A percentile compares a stretch with the other conserved stretches of the same genome.
phyloP scores from a whole-genome alignment of 2,888 invertebrate species.

The Octodonta nipae region DNA sequence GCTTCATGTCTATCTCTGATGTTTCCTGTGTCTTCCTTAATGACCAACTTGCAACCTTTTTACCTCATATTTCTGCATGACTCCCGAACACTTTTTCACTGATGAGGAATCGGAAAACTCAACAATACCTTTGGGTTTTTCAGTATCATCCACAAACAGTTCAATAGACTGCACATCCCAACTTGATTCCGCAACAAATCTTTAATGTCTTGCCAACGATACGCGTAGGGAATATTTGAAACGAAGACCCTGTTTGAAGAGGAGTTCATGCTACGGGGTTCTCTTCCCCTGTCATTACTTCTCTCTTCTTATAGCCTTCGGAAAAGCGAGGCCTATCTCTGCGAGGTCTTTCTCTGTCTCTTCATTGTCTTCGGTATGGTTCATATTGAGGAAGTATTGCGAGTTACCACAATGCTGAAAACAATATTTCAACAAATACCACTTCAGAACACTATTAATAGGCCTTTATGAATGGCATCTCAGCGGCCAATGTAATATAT shows the following conservation, averaged over 20 bases:
- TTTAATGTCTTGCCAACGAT: slow-evolving; percentile 94
- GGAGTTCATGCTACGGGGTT: slow-evolving; percentile 11
- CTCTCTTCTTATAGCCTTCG: too few species aligned
- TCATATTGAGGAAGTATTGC: too few species aligned
- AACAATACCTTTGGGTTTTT: slow-evolving; percentile 58
- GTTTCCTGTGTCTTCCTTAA: slow-evolving; percentile 72
- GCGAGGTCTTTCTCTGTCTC: too few species aligned
- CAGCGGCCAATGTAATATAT: too few species aligned
- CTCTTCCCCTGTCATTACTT: slow-evolving; percentile 9
- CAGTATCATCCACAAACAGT: slow-evolving; percentile 82
- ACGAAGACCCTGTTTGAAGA: slow-evolving; percentile 57
- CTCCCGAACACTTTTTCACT: slow-evolving; percentile 73
- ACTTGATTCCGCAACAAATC: slow-evolving; percentile 81
- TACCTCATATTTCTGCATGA: slow-evolving; percentile 86
- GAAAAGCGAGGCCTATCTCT: too few species aligned
- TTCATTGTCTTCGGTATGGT: too few species aligned
- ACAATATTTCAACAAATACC: too few species aligned
- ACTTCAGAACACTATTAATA: too few species aligned
- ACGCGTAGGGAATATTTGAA: slow-evolving; percentile 93
- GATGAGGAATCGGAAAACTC: slow-evolving; percentile 14
- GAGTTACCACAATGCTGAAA: too few species aligned
- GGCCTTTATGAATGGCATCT: too few species aligned
- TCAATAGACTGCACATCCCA: slow-evolving; percentile 89
- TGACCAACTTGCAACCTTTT: slow-evolving; percentile 83
- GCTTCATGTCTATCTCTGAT: slow-evolving; percentile 60